These are phyloP conservation scores for Clytia hemisphaerica DNA, from an alignment of 30 jellyfish, hydroid and myxozoan genomes.

Conservation along the genomic window DNA sequence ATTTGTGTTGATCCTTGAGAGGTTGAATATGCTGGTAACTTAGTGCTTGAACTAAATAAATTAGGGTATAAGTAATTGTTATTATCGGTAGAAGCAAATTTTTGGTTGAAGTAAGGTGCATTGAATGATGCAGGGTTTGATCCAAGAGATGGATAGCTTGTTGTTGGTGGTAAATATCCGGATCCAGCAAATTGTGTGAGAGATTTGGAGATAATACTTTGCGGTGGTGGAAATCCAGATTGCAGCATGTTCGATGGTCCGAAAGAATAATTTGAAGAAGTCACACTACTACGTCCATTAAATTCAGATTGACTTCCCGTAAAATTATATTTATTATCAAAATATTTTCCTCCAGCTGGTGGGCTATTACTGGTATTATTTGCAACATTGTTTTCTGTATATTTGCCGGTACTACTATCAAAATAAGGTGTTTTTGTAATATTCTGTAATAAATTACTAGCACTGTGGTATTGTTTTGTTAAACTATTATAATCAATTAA, in stretches of 20 bases:
- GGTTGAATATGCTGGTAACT: conserved; percentile 10
- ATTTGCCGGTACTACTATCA: conserved; percentile 10
- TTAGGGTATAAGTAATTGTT: conserved; percentile 22
- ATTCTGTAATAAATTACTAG: conserved; percentile 29
- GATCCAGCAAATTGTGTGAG: neutral
- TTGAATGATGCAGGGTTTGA: conserved; percentile 26
- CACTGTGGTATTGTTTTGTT: conserved; percentile 33
- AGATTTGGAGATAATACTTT: conserved; percentile 19
- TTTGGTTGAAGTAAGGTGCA: conserved; percentile 19
- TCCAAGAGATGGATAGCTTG: conserved; percentile 8
- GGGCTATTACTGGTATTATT: too few relatives aligned
- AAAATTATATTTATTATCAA: conserved; percentile 5
- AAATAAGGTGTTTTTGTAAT: conserved; percentile 3
- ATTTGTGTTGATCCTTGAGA: conserved; percentile 76
- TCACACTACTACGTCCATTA: neutral
- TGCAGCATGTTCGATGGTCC: conserved; percentile 5
- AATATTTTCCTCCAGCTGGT: conserved; percentile 5
- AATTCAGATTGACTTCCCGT: conserved; percentile 1
- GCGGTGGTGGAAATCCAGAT: conserved; percentile 14
- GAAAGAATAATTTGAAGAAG: conserved; percentile 18
- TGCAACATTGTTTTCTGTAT: neutral
- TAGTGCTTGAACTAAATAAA: conserved; percentile 4
- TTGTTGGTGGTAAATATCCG: conserved; percentile 30
- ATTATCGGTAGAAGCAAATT: conserved; percentile 14
- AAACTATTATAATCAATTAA: conserved; percentile 1